A percentile compares a stretch with the other conserved stretches of the same genome.
Conservation (phyloP, 2,113 vertebrate species). For the Forbesichthys papilliferus region DNA sequence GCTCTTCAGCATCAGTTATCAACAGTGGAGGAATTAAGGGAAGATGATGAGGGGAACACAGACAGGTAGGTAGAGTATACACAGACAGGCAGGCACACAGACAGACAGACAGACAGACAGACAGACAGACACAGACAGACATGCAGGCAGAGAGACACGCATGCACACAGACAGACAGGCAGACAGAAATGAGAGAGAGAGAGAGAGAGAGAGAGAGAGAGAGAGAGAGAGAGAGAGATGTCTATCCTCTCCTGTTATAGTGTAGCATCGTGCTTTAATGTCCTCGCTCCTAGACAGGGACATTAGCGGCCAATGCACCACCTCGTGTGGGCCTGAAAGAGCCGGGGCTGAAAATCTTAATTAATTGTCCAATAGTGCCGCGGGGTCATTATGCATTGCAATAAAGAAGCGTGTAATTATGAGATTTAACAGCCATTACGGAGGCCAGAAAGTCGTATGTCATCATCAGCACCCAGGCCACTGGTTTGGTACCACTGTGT, state of each 20-base stretch:
- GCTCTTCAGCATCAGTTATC: slow-evolving; percentile 60
- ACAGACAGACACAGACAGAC: not conserved
- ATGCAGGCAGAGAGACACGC: not conserved
- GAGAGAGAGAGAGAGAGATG: slow-evolving; percentile 47
- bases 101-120: not conserved
- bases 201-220: slow-evolving; percentile 24
- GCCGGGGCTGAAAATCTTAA: slow-evolving; percentile 99
- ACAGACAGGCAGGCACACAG: slow-evolving; percentile 1
- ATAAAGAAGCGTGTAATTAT: slow-evolving; percentile 99
- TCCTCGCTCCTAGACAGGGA: slow-evolving; percentile 84
- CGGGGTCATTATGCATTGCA: slow-evolving; percentile 99
- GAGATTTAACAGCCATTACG: slow-evolving; percentile 99
- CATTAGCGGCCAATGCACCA: slow-evolving; percentile 93
- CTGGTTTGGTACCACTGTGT: slow-evolving; percentile 86
- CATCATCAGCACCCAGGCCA: slow-evolving; percentile 97
- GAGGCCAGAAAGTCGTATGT: slow-evolving; percentile 99
- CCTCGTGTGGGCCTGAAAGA: slow-evolving; percentile 97
- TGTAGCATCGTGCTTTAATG: slow-evolving; percentile 82
- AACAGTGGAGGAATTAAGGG: slow-evolving; percentile 36
- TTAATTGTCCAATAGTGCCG: slow-evolving; percentile 99
- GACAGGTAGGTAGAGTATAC: not conserved
- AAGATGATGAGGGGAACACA: slow-evolving; percentile 24
- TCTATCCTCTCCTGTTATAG: slow-evolving; percentile 63
- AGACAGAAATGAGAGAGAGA: not conserved
- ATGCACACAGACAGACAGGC: not conserved